Conservation (phyloP, 2,888 invertebrate species). For the Hirtodrosophila duncani region DNA sequence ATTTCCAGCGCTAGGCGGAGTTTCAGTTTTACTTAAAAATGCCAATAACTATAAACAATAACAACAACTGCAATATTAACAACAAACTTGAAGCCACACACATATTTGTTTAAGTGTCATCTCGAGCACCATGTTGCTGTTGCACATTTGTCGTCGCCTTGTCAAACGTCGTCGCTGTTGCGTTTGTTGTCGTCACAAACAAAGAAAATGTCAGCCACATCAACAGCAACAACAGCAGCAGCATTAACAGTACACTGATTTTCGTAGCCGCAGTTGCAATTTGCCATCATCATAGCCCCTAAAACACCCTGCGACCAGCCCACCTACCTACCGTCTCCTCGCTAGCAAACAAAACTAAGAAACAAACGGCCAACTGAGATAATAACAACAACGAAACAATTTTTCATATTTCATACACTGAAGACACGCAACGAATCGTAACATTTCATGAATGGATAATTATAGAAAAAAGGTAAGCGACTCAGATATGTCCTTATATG, state of each 20-base stretch:
- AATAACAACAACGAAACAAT: conserved; percentile 7
- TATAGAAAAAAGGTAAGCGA: conserved; percentile 76
- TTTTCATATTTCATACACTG: not conserved
- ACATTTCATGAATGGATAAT: conserved; percentile 75
- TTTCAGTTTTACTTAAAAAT: conserved; percentile 1
- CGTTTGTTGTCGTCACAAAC: conserved; percentile 63
- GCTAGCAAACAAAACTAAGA: conserved; percentile 9
- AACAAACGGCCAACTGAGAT: conserved; percentile 3
- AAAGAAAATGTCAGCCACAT: conserved; percentile 48
- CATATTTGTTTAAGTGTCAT: no score
- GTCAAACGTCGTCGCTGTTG: conserved; percentile 60
- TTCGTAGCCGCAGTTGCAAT: no score
- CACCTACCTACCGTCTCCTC: no score
- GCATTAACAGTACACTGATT: conserved; percentile 17
- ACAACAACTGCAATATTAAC: conserved; percentile 19
- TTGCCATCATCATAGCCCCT: no score
- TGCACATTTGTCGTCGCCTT: conserved; percentile 33
- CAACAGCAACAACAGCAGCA: conserved; percentile 34
- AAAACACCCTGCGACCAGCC: no score
- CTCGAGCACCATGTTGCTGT: no score
- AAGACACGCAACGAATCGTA: conserved; percentile 19
- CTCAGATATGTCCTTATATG: no score
- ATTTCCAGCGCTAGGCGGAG: no score
- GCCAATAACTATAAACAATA: conserved; percentile 5
- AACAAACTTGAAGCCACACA: conserved; percentile 4